Percentiles rank a stretch among this genome's conserved stretches.
Conservation (phyloP, 2,113 vertebrate species). For the Chitala chitala region DNA sequence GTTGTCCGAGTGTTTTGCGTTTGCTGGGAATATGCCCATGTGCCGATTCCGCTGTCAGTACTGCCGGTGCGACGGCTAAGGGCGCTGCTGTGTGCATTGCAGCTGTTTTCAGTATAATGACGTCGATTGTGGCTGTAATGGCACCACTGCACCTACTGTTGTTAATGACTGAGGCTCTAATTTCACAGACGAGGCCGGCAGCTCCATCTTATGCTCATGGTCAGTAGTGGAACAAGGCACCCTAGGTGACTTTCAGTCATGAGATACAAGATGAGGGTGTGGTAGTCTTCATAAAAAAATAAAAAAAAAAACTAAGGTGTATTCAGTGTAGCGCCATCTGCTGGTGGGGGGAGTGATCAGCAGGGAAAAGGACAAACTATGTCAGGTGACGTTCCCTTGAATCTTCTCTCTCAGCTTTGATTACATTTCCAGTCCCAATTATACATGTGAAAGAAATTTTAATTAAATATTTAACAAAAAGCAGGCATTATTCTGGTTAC, state of each 20-base stretch:
- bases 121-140: neutral
- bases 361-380: too few relatives aligned
- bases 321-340: neutral
- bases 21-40: too few relatives aligned
- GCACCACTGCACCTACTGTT: neutral
- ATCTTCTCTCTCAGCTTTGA: too few relatives aligned
- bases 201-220: neutral
- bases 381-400: neutral
- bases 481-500: neutral
- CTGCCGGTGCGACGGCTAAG: too few relatives aligned
- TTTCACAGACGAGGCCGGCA: neutral
- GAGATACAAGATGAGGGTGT: neutral
- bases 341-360: neutral
- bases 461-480: neutral
- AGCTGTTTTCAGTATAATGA: neutral
- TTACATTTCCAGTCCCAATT: neutral
- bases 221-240: neutral
- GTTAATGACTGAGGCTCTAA: neutral
- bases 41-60: too few relatives aligned
- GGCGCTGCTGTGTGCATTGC: too few relatives aligned
- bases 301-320: neutral
- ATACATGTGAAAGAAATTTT: constrained; percentile 8
- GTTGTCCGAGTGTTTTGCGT: too few relatives aligned
- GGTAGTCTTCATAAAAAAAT: neutral
- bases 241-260: neutral